Evolutionary conservation across 2,113 vertebrate species (phyloP), one percentile per base, ranked within the genome.

Genomic region (Haplotaxodon microlepis): DNA sequence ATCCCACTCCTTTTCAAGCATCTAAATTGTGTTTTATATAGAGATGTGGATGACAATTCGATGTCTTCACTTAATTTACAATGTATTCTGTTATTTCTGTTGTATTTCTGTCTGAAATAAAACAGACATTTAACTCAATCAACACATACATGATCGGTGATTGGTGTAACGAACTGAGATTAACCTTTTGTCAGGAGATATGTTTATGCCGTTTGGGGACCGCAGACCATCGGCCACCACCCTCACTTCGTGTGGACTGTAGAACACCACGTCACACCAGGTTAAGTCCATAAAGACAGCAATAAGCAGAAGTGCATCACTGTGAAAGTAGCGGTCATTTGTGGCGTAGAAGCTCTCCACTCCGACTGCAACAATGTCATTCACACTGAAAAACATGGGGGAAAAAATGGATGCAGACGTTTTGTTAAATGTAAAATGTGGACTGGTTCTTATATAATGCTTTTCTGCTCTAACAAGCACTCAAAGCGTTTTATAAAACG

Each of bases 311-410:
- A 97, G 88, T 24, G 57, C n/a, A 4, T 81, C 50, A 27, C 85
- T 93, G 0, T n/a, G 84, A 88, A 97, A 97, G 93, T 96, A 97
- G 82, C 86, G 95, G 86, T 99, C 97, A 56, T 98, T 98, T 54
- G 98, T 98, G 90, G 97, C 98, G 66, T 98, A 99, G 93, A 99
- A 99, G 82, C 96, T 96, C 24, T 99, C 97, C 13, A 95, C 94
- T 79, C 98, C 97, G 1, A 98, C 36, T 54, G 97, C 98, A 59
- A 98, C 94, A 53, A 99, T 85, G 89, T 99, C 97, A 89, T 99
- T 99, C 81, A 98, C 95, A 53, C 98, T 99, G 87, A 29, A 89
- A 94, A 83, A 84, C 12, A 51, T 5, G 24, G 12, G 45, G 14
- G 4, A 1, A 10, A n/a, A 17, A 47, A 38, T 56, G 47, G 4